A percentile compares a stretch with the other conserved stretches of the same genome.
Conservation (phyloP, 2,888 invertebrate genomes). For the Leptinotarsa peninsularis region DNA sequence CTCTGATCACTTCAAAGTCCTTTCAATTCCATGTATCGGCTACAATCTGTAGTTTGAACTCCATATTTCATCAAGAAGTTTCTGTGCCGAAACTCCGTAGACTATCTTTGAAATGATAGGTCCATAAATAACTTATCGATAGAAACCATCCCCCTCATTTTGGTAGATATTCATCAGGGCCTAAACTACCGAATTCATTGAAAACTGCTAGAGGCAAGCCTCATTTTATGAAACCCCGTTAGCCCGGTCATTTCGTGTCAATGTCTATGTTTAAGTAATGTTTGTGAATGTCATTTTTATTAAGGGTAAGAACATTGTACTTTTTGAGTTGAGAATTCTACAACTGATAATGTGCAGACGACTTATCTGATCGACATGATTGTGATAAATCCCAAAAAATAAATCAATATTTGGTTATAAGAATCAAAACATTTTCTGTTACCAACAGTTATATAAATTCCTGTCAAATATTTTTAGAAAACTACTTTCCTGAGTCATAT, state of each 20-base stretch:
- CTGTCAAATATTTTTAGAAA: too few relatives aligned
- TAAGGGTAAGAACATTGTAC: too few relatives aligned
- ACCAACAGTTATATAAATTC: too few relatives aligned
- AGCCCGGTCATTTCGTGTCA: background rate
- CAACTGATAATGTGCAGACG: too few relatives aligned
- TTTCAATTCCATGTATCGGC: background rate
- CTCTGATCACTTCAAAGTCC: background rate
- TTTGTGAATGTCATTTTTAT: too few relatives aligned
- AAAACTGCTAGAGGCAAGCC: background rate
- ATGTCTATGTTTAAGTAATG: background rate
- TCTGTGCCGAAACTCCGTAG: constrained; percentile 11
- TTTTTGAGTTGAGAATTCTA: too few relatives aligned
- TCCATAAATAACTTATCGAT: constrained; percentile 8
- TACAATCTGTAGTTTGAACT: constrained; percentile 1
- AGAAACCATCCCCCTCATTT: constrained; percentile 13
- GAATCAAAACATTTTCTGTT: too few relatives aligned
- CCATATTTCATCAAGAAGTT: constrained; percentile 7
- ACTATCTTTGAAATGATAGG: constrained; percentile 14
- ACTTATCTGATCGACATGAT: too few relatives aligned
- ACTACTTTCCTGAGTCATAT: too few relatives aligned
- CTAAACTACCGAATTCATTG: constrained; percentile 9
- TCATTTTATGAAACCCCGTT: background rate
- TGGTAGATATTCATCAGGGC: constrained; percentile 18
- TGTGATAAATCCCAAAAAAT: too few relatives aligned
- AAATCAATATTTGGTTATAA: too few relatives aligned